These are phyloP conservation scores for Ctenochaetus hawaiiensis DNA, from an alignment of 2,797 vertebrate species.

Conservation along the genomic window DNA sequence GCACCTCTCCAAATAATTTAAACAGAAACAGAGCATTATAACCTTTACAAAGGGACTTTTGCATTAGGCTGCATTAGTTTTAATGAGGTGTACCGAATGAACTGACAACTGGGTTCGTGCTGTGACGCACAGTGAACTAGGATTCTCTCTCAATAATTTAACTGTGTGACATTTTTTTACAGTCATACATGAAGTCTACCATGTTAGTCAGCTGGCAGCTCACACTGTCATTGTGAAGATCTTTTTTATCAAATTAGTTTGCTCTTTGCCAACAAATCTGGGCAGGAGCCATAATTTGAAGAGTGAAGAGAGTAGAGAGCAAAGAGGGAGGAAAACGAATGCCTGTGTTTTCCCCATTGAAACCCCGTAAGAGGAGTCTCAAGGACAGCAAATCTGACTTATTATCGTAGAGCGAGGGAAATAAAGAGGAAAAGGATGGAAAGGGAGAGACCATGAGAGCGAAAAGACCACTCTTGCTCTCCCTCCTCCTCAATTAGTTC, in stretches of 20 bases:
- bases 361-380: slow-evolving; percentile 73
- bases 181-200: not conserved
- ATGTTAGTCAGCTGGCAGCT: not conserved
- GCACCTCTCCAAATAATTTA: not conserved
- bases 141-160: not conserved
- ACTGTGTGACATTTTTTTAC: not conserved
- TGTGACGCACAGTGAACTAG: not conserved
- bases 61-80: too few relatives aligned
- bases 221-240: not conserved
- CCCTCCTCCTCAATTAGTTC: slow-evolving; percentile 75
- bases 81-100: too few relatives aligned
- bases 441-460: slow-evolving; percentile 67
- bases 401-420: slow-evolving; percentile 72
- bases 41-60: too few relatives aligned
- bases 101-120: too few relatives aligned
- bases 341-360: slow-evolving; percentile 62
- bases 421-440: slow-evolving; percentile 61
- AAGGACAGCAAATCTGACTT: slow-evolving; percentile 82
- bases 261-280: slow-evolving; percentile 18
- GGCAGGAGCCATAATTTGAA: slow-evolving; percentile 34
- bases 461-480: slow-evolving; percentile 72
- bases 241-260: not conserved
- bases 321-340: slow-evolving; percentile 40
- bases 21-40: too few relatives aligned
- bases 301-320: slow-evolving; percentile 15